Evolutionary conservation across 2,113 vertebrate genomes (phyloP).

Genomic region (Sporophila hypoxantha): DNA sequence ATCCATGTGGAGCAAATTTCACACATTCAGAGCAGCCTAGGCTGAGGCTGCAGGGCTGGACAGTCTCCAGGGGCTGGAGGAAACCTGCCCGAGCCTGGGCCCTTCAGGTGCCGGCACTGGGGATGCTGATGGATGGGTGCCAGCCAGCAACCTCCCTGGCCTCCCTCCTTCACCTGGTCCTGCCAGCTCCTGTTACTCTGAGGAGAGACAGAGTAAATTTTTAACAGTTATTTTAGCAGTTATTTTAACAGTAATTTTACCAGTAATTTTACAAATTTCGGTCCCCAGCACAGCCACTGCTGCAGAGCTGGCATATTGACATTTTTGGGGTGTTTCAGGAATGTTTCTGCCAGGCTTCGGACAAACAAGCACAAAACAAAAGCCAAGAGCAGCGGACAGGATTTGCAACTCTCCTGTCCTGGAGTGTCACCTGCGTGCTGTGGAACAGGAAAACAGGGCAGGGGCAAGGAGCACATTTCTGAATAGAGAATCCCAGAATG

Average conservation of each 20-base stretch:
- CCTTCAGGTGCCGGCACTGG: neutral
- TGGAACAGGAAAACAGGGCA: neutral
- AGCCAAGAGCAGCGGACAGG: neutral
- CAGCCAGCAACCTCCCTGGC: neutral
- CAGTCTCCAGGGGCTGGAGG: neutral
- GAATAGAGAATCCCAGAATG: neutral
- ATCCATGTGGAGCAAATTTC: neutral
- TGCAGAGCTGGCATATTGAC: neutral
- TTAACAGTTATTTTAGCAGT: accelerated
- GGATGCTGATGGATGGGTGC: neutral
- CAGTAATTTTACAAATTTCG: neutral
- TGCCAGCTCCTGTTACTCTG: neutral
- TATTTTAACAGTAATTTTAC: too few relatives aligned
- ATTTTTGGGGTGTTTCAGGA: neutral
- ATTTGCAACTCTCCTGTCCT: neutral
- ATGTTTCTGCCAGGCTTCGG: neutral
- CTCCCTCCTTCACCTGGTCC: neutral
- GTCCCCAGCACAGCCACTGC: too few relatives aligned
- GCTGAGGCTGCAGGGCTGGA: neutral
- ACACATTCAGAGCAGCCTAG: accelerated
- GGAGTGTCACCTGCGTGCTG: neutral
- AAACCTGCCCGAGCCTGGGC: neutral
- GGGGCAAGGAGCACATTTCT: neutral
- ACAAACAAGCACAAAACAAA: neutral
- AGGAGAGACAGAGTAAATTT: neutral